Conservation (phyloP, 2,113 vertebrate species). For the Salvelinus sp. region DNA sequence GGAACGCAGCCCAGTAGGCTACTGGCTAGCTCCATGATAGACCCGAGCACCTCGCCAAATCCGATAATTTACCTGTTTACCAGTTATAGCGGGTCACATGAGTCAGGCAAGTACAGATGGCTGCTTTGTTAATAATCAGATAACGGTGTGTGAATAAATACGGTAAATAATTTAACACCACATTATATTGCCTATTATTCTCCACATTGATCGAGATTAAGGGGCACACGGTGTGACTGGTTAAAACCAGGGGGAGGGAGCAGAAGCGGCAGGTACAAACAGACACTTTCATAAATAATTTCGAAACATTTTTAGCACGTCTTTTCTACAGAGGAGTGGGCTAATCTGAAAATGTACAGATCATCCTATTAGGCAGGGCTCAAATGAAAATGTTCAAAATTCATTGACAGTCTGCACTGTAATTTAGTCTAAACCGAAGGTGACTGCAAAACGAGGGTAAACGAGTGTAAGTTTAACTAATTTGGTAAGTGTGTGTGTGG, state of each 20-base stretch:
- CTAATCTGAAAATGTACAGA: neutral
- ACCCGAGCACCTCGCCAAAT: neutral
- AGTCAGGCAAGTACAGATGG: slow-evolving; percentile 58
- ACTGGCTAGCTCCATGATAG: no score
- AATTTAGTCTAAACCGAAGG: neutral
- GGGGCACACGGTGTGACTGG: slow-evolving; percentile 61
- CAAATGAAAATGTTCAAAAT: neutral
- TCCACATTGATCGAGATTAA: slow-evolving; percentile 34
- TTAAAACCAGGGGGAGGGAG: slow-evolving; percentile 51
- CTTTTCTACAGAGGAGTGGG: neutral
- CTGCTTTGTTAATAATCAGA: slow-evolving; percentile 54
- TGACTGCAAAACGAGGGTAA: neutral
- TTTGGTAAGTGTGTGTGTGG: no score
- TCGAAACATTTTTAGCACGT: slow-evolving; percentile 28
- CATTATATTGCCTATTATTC: slow-evolving; percentile 69
- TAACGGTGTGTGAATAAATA: slow-evolving; percentile 53
- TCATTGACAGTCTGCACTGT: neutral
- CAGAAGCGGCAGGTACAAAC: slow-evolving; percentile 45
- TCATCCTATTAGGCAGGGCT: neutral
- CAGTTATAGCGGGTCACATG: slow-evolving; percentile 12
- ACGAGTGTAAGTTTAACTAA: neutral
- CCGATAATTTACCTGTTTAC: slow-evolving; percentile 7
- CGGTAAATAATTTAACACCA: slow-evolving; percentile 73
- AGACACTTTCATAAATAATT: slow-evolving; percentile 70
- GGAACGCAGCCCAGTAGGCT: no score